A percentile compares a stretch with the other conserved stretches of the same genome.
phyloP scores from a whole-genome alignment of 1,140 invertebrate species.

The Pinna nobilis region DNA sequence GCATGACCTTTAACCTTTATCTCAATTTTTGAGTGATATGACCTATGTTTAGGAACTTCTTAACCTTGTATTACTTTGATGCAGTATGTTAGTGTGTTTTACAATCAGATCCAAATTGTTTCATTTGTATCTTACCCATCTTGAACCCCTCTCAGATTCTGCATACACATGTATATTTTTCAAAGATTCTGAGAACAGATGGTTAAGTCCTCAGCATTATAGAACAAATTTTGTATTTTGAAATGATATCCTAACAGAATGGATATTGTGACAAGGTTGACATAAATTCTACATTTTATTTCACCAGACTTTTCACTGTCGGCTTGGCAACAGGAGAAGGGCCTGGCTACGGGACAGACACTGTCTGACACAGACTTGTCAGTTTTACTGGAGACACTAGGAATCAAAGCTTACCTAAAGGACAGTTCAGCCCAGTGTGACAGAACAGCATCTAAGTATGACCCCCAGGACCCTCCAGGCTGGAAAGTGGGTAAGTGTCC shows the following conservation, averaged over 20 bases:
- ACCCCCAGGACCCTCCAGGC: background rate
- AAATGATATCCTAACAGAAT: background rate
- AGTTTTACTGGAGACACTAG: background rate
- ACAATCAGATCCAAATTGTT: too few species aligned
- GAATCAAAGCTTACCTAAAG: background rate
- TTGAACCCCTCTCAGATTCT: too few species aligned
- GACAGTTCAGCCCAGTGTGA: background rate
- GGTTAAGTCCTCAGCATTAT: background rate
- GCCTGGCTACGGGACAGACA: background rate
- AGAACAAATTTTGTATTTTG: background rate
- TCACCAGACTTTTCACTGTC: constrained; percentile 14
- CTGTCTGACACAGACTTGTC: background rate
- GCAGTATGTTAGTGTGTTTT: too few species aligned
- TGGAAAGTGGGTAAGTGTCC: constrained; percentile 22
- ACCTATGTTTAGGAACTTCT: too few species aligned
- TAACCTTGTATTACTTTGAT: too few species aligned
- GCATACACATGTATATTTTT: background rate
- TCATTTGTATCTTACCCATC: too few species aligned
- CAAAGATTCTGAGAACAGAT: too few species aligned
- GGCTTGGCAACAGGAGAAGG: background rate
- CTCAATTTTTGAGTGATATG: too few species aligned
- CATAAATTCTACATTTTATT: too few species aligned
- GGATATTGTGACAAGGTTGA: too few species aligned
- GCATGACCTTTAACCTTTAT: too few species aligned
- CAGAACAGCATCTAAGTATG: constrained; percentile 1